Conservation (phyloP, 1,140 invertebrate species). For the Agrilus planipennis region DNA sequence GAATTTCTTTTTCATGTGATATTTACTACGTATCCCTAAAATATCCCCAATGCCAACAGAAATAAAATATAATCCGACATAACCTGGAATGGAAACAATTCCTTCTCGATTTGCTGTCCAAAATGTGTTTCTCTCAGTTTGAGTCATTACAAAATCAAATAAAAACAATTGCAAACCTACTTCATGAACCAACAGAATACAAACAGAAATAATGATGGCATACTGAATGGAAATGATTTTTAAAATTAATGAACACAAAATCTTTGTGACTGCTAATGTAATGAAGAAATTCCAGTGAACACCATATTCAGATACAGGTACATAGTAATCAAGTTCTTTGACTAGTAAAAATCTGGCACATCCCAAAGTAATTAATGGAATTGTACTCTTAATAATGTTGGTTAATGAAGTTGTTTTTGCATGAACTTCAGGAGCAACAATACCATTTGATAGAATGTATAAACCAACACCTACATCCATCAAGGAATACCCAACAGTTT, state of each 20-base stretch:
- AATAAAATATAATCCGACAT: constrained; percentile 68
- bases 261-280: constrained; percentile 73
- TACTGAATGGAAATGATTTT: constrained; percentile 34
- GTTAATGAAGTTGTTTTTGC: constrained; percentile 28
- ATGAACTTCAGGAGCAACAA: constrained; percentile 50
- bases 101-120: constrained; percentile 83
- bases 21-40: constrained; percentile 28
- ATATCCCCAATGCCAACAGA: constrained; percentile 54
- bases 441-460: constrained; percentile 77
- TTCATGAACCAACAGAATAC: constrained; percentile 57
- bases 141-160: constrained; percentile 59
- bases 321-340: constrained; percentile 63
- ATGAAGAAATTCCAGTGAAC: constrained; percentile 97
- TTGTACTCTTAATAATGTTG: constrained; percentile 30
- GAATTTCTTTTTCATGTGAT: constrained; percentile 8
- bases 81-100: constrained; percentile 70
- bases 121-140: constrained; percentile 45
- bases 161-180: constrained; percentile 48
- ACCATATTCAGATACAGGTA: constrained; percentile 85
- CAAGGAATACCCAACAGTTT: constrained; percentile 72
- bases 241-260: constrained; percentile 50
- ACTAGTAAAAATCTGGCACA: constrained; percentile 51
- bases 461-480: constrained; percentile 93
- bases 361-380: constrained; percentile 58
- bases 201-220: constrained; percentile 38